Percentiles rank a stretch among this genome's conserved stretches.
phyloP scores from a whole-genome alignment of 1,140 invertebrate genomes.

The Aricia agestis region DNA sequence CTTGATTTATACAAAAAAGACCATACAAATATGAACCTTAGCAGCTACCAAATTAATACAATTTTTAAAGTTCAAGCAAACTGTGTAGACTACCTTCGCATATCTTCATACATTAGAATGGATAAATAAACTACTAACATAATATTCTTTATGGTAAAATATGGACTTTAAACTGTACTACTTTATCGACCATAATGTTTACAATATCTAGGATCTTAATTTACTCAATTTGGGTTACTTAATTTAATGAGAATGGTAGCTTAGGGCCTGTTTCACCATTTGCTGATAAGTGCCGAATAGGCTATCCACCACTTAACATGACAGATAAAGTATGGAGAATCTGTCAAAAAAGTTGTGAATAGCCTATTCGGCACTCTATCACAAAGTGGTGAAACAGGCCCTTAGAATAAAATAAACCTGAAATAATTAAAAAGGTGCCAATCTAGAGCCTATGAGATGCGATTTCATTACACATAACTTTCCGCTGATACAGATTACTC shows the following conservation, averaged over 20 bases:
- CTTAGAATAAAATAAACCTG: not conserved
- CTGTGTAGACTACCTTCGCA: conserved; percentile 47
- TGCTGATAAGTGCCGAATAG: too few species aligned
- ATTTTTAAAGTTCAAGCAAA: conserved; percentile 54
- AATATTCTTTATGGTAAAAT: not conserved
- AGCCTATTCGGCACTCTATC: too few species aligned
- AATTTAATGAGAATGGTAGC: conserved; percentile 1
- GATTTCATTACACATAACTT: conserved; percentile 48
- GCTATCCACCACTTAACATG: too few species aligned
- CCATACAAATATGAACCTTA: conserved; percentile 43
- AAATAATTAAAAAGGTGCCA: conserved; percentile 56
- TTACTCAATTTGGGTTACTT: not conserved
- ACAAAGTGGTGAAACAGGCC: too few species aligned
- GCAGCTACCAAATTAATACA: conserved; percentile 29
- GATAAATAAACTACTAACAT: conserved; percentile 5
- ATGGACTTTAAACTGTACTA: not conserved
- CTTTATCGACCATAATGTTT: not conserved
- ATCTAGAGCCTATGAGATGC: conserved; percentile 58
- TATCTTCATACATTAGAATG: conserved; percentile 40
- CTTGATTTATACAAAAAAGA: conserved; percentile 43
- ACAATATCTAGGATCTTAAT: not conserved
- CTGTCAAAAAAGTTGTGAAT: too few species aligned
- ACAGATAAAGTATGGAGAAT: too few species aligned
- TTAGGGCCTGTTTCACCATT: too few species aligned
- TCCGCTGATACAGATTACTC: conserved; percentile 47